phyloP scores from a whole-genome alignment of 2,113 vertebrate species.

The Mobula birostris region DNA sequence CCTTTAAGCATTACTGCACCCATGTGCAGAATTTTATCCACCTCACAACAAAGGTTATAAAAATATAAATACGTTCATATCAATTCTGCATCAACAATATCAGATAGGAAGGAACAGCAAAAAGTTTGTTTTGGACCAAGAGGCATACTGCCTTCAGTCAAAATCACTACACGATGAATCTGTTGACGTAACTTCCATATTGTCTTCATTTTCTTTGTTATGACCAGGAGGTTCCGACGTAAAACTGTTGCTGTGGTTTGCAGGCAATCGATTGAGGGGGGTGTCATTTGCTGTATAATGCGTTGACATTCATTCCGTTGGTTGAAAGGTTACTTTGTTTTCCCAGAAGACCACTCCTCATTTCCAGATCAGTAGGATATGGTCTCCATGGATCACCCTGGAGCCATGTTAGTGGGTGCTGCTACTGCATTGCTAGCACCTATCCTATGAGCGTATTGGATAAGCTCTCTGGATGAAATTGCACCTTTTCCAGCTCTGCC shows the following conservation, averaged over 20 bases:
- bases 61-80: neutral
- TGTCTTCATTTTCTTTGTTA: constrained; percentile 97
- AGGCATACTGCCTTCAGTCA: constrained; percentile 56
- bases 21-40: constrained; percentile 17
- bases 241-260: constrained; percentile 90
- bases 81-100: neutral
- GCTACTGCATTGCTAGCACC: constrained; percentile 97
- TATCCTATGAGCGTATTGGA: constrained; percentile 95
- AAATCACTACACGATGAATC: constrained; percentile 95
- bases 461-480: constrained; percentile 93
- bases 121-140: neutral
- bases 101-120: neutral
- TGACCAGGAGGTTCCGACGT: constrained; percentile 87
- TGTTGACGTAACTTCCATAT: constrained; percentile 94
- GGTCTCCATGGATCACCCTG: constrained; percentile 95
- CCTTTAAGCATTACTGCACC: neutral
- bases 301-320: constrained; percentile 90
- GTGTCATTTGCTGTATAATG: constrained; percentile 70
- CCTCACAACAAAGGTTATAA: neutral
- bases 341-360: constrained; percentile 91
- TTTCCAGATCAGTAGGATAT: constrained; percentile 93
- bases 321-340: constrained; percentile 91
- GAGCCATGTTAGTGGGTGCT: constrained; percentile 88
- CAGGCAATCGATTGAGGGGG: constrained; percentile 84
- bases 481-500: constrained; percentile 59